phyloP scores from a whole-genome alignment of 2,113 vertebrate genomes.

The Psilopogon haemacephalus region DNA sequence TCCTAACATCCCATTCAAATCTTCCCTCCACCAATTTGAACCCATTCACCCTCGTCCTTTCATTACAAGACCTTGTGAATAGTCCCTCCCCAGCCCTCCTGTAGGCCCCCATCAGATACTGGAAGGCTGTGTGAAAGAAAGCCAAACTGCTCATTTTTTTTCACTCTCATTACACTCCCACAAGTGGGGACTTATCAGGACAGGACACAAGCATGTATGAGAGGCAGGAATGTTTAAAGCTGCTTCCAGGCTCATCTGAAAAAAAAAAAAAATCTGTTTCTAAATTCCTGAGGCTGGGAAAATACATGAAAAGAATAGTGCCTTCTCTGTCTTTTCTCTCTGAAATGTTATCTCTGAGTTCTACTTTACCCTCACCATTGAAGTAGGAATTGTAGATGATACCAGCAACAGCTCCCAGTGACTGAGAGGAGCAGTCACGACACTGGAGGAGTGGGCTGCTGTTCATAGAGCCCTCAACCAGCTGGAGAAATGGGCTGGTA shows the following conservation, averaged over 20 bases:
- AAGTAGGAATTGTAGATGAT: not conserved
- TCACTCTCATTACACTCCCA: too few species aligned
- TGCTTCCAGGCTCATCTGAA: not conserved
- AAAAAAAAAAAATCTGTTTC: not conserved
- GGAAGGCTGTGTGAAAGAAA: too few species aligned
- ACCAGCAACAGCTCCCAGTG: not conserved
- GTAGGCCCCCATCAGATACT: too few species aligned
- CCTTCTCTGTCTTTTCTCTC: not conserved
- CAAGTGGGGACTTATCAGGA: not conserved
- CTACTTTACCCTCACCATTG: not conserved
- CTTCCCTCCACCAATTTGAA: too few species aligned
- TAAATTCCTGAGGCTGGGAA: not conserved
- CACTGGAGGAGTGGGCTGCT: not conserved
- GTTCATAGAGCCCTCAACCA: not conserved
- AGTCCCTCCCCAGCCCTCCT: too few species aligned
- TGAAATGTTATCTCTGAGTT: not conserved
- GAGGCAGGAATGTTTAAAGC: not conserved
- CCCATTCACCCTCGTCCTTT: too few species aligned
- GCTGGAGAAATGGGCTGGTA: not conserved
- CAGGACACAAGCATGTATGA: not conserved
- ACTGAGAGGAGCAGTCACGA: fast-evolving
- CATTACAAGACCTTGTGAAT: too few species aligned
- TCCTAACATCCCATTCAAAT: too few species aligned
- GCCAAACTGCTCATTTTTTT: too few species aligned
- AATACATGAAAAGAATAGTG: not conserved